phyloP scores from a whole-genome alignment of 2,113 vertebrate species.

The Apteryx owenii region DNA sequence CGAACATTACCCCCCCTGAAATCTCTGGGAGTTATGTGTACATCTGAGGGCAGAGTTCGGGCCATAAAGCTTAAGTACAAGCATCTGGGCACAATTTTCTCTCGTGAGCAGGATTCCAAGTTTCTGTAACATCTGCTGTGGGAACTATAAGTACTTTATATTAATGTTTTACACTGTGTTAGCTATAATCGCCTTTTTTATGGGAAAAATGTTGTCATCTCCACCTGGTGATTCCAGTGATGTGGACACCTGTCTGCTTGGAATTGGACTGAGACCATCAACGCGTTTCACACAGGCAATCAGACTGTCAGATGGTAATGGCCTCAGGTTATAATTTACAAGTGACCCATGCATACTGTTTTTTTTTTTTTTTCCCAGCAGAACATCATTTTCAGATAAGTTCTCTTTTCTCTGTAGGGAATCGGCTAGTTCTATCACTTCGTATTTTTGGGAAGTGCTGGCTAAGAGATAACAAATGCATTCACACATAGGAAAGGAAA shows the following conservation, averaged over 20 bases:
- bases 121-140: slow-evolving; percentile 74
- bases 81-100: slow-evolving; percentile 76
- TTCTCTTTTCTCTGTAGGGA: slow-evolving; percentile 4
- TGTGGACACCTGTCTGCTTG: slow-evolving; percentile 51
- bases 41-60: slow-evolving; percentile 49
- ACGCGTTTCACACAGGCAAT: neutral
- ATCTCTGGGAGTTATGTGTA: slow-evolving; percentile 35
- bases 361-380: neutral
- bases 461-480: neutral
- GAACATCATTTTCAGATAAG: slow-evolving; percentile 40
- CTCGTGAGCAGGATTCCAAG: slow-evolving; percentile 59
- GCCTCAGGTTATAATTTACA: slow-evolving; percentile 22
- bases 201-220: slow-evolving; percentile 62
- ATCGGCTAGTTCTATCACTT: neutral
- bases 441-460: slow-evolving; percentile 23
- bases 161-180: slow-evolving; percentile 65
- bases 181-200: slow-evolving; percentile 71
- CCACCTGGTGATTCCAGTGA: slow-evolving; percentile 61
- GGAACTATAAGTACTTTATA: slow-evolving; percentile 71
- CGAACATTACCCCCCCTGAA: neutral
- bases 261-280: slow-evolving; percentile 23
- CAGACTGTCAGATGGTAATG: neutral
- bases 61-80: slow-evolving; percentile 66
- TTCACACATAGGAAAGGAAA: neutral
- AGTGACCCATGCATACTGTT: neutral